A percentile compares a stretch with the other conserved stretches of the same genome.
phyloP scores from a whole-genome alignment of 1,140 invertebrate genomes.

The Drosophila athabasca region DNA sequence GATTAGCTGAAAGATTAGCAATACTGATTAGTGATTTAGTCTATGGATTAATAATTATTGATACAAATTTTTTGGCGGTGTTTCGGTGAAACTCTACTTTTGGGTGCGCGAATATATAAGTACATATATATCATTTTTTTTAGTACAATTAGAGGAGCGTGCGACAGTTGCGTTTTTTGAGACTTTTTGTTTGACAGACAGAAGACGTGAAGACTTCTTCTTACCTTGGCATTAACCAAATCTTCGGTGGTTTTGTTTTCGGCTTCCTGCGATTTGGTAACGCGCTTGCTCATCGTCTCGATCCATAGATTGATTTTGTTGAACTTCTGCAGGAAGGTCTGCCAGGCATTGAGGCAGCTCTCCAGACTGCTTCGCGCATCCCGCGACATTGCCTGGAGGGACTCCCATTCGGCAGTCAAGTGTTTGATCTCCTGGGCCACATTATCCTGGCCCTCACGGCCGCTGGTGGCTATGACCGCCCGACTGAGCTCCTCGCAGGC shows the following conservation, averaged over 20 bases:
- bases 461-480: conserved; percentile 91
- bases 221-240: conserved; percentile 89
- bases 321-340: conserved; percentile 91
- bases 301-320: conserved; percentile 92
- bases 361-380: conserved; percentile 91
- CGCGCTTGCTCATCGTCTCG: conserved; percentile 88
- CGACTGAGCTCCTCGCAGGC: conserved; percentile 91
- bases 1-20: conserved; percentile 73
- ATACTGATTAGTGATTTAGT: conserved; percentile 66
- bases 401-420: conserved; percentile 93
- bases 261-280: conserved; percentile 87
- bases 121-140: conserved; percentile 38
- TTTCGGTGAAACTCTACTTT: conserved; percentile 29
- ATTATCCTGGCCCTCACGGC: conserved; percentile 92
- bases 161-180: conserved; percentile 52
- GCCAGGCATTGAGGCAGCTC: conserved; percentile 93
- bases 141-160: conserved; percentile 66
- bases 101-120: conserved; percentile 43
- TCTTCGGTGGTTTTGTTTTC: conserved; percentile 93
- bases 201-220: conserved; percentile 36
- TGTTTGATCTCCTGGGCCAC: conserved; percentile 93
- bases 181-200: conserved; percentile 41
- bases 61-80: conserved; percentile 41
- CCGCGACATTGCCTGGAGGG: conserved; percentile 90
- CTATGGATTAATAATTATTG: conserved; percentile 41